Conservation (phyloP, 2,113 vertebrate species). For the Mesitornis unicolor region DNA sequence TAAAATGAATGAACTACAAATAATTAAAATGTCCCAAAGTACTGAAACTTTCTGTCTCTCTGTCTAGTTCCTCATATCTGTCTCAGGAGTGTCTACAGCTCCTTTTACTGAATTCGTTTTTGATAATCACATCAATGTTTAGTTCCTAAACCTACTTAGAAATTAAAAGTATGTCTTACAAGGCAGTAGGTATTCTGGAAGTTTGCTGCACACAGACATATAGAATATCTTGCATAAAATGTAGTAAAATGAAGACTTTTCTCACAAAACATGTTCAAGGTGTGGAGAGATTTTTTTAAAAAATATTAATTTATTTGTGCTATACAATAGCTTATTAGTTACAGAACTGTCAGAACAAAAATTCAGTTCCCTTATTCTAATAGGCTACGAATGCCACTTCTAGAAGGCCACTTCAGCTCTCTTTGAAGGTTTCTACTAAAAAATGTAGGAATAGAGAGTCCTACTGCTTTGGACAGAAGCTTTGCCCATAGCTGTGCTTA, state of each 20-base stretch:
- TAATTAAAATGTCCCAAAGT: background rate
- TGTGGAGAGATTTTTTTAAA: too few species aligned
- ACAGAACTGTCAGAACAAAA: background rate
- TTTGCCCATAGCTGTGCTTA: background rate
- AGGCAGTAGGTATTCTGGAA: background rate
- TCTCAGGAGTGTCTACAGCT: background rate
- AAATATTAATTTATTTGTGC: background rate
- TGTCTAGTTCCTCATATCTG: background rate
- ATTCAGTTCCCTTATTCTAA: background rate
- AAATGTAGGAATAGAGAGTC: background rate
- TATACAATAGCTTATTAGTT: background rate
- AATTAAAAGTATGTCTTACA: background rate
- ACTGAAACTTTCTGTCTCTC: background rate
- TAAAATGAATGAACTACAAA: background rate
- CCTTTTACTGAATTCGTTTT: background rate
- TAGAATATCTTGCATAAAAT: background rate
- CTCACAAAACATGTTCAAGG: background rate
- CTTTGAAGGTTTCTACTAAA: background rate
- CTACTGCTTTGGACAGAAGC: background rate
- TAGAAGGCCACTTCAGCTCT: background rate
- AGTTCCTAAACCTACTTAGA: background rate
- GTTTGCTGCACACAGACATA: background rate
- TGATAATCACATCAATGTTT: background rate
- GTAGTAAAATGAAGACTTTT: background rate
- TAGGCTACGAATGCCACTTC: background rate